These are phyloP conservation scores for Huso huso DNA, from an alignment of 2,797 vertebrate genomes.

Conservation along the genomic window DNA sequence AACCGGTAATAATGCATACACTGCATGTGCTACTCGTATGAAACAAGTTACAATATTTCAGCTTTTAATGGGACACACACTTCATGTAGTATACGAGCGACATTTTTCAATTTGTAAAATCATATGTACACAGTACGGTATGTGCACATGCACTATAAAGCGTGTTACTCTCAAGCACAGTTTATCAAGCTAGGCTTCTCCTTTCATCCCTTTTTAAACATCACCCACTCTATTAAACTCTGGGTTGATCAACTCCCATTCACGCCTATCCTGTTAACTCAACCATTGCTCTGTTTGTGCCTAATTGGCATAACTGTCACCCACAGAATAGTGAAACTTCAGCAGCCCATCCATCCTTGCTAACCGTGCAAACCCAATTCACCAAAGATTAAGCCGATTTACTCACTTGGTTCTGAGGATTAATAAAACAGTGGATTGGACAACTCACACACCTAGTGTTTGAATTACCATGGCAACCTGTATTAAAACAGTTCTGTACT, in stretches of 20 bases:
- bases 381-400: background rate
- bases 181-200: background rate
- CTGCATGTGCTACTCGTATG: too few species aligned
- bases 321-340: background rate
- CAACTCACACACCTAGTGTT: too few species aligned
- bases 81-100: too few species aligned
- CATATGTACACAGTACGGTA: too few species aligned
- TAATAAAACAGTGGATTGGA: background rate
- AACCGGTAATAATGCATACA: too few species aligned
- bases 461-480: too few species aligned
- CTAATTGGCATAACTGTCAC: background rate
- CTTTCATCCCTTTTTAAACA: background rate
- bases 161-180: background rate
- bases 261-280: background rate
- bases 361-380: background rate
- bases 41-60: too few species aligned
- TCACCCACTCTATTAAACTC: background rate
- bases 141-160: background rate
- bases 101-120: too few species aligned
- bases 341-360: background rate
- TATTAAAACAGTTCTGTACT: too few species aligned
- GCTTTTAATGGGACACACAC: too few species aligned
- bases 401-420: conserved; percentile 6
- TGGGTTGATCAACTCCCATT: background rate
- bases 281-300: background rate